Evolutionary conservation across 2,797 vertebrate species (phyloP).

Genomic region (Balearica regulorum): DNA sequence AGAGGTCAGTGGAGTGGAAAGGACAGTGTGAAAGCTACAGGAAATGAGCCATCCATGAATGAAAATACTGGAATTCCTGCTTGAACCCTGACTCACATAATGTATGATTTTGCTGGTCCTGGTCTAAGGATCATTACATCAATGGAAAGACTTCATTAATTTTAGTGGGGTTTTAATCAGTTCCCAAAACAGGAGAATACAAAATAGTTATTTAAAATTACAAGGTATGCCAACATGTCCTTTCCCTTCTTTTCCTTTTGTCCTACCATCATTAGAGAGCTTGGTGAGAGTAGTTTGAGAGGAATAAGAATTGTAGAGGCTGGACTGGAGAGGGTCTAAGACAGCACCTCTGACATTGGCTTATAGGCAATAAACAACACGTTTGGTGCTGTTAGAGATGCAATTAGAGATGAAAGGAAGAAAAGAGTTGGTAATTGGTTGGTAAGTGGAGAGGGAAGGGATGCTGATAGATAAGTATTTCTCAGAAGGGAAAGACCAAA

Average conservation of each 20-base stretch:
- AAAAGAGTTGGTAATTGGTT: not conserved
- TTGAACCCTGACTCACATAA: slow-evolving; percentile 14
- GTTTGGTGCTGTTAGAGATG: not conserved
- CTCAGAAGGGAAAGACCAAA: not conserved
- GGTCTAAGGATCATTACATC: not conserved
- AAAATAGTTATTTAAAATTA: not conserved
- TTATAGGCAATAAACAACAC: not conserved
- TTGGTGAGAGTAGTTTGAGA: not conserved
- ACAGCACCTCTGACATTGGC: not conserved
- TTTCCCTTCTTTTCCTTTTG: not conserved
- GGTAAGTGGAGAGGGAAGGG: not conserved
- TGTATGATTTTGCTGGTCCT: not conserved
- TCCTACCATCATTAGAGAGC: not conserved
- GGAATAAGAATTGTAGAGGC: not conserved
- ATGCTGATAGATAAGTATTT: not conserved
- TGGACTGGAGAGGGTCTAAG: not conserved
- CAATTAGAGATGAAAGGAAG: slow-evolving; percentile 4
- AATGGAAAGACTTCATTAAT: not conserved
- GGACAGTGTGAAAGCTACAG: slow-evolving; percentile 57
- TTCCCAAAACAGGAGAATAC: not conserved
- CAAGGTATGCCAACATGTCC: not conserved
- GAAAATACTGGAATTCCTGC: slow-evolving; percentile 33
- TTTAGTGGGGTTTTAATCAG: not conserved
- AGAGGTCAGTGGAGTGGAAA: slow-evolving; percentile 56
- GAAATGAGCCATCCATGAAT: slow-evolving; percentile 50